phyloP scores from a whole-genome alignment of 1,140 invertebrate species.

The Drosophila watanabei region DNA sequence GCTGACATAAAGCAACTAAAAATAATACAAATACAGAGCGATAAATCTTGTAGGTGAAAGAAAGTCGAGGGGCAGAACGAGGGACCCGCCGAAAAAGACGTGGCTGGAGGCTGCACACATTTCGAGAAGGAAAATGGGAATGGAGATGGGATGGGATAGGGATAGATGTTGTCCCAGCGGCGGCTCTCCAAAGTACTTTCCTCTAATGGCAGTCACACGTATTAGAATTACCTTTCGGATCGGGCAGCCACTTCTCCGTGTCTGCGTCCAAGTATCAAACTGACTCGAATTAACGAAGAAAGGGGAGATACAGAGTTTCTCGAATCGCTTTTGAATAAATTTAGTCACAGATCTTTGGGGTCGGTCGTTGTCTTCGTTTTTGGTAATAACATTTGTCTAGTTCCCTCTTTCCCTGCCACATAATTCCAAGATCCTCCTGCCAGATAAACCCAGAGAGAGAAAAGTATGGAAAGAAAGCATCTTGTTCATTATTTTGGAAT shows the following conservation, averaged over 20 bases:
- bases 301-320: constrained; percentile 67
- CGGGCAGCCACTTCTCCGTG: constrained; percentile 44
- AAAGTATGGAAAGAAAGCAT: constrained; percentile 68
- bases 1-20: constrained; percentile 80
- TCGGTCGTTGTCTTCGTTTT: constrained; percentile 68
- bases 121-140: constrained; percentile 13
- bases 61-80: constrained; percentile 45
- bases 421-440: constrained; percentile 72
- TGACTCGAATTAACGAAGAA: constrained; percentile 68
- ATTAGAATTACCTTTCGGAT: constrained; percentile 63
- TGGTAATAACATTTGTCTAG: constrained; percentile 84
- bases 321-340: constrained; percentile 81
- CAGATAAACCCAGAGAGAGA: constrained; percentile 56
- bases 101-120: constrained; percentile 36
- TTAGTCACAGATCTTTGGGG: constrained; percentile 76
- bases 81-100: constrained; percentile 25
- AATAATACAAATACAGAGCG: constrained; percentile 84
- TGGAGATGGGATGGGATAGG: constrained; percentile 20
- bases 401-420: constrained; percentile 31
- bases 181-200: constrained; percentile 73
- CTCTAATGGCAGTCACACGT: constrained; percentile 78
- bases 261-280: constrained; percentile 46
- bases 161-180: constrained; percentile 9
- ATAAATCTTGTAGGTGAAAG: constrained; percentile 85
- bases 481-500: constrained; percentile 67